Percentiles rank a stretch among this genome's conserved stretches.
Evolutionary conservation across 64 coral and sea anemone genomes (phyloP).

Genomic region (Cladopsammia gracilis): DNA sequence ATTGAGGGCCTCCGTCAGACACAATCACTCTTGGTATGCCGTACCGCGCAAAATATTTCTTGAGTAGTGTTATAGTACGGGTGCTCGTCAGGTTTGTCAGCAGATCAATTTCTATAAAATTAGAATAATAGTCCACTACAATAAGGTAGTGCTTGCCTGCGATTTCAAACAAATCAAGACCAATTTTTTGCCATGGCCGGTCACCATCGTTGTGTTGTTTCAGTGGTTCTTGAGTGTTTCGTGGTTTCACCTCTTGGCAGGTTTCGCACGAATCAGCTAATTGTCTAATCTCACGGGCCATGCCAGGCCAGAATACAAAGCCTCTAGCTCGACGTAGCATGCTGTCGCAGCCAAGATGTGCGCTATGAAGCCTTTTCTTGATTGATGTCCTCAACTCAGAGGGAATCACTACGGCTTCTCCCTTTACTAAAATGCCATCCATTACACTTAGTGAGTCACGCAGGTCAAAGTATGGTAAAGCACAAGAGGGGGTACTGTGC

Average conservation of each 20-base stretch:
- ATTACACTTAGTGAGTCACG: constrained; percentile 36
- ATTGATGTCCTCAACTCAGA: too few relatives aligned
- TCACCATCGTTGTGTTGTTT: constrained; percentile 1
- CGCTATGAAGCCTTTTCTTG: too few relatives aligned
- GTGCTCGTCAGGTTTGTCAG: too few relatives aligned
- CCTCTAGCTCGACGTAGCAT: not conserved
- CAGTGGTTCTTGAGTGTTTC: not conserved
- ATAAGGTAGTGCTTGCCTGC: not conserved
- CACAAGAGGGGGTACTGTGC: not conserved
- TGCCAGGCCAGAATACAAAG: not conserved
- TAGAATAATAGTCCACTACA: not conserved
- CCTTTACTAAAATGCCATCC: not conserved
- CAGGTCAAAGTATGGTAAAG: constrained; percentile 33
- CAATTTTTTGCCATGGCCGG: constrained; percentile 6
- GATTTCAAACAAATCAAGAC: constrained; percentile 7
- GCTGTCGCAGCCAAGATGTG: not conserved
- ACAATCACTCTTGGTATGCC: too few relatives aligned
- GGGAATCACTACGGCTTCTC: constrained; percentile 27
- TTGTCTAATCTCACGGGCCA: too few relatives aligned
- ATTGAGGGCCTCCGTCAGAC: too few relatives aligned
- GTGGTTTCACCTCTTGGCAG: constrained; percentile 1
- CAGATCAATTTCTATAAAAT: not conserved
- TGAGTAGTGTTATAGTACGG: too few relatives aligned
- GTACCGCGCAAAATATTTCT: too few relatives aligned
- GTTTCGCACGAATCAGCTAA: not conserved